A percentile compares a stretch with the other conserved stretches of the same genome.
Conservation (phyloP, 2,113 vertebrate species). For the Hassar affinis region DNA sequence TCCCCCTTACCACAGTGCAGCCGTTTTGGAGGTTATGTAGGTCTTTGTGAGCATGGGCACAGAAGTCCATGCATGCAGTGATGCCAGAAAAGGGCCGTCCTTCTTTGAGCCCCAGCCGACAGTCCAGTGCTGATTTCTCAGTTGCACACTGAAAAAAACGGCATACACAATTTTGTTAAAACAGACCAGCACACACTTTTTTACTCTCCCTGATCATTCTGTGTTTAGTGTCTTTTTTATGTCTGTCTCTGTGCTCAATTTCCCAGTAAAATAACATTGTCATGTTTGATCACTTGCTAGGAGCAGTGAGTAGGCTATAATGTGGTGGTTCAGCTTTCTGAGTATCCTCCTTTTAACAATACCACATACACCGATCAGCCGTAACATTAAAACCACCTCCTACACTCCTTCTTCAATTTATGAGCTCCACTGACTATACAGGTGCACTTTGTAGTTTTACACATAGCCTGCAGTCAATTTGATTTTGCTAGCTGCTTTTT, state of each 20-base stretch:
- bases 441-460: too few species aligned
- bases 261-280: not conserved
- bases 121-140: conserved; percentile 85
- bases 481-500: too few species aligned
- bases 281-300: not conserved
- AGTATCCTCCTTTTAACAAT: not conserved
- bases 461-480: too few species aligned
- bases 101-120: conserved; percentile 89
- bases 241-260: not conserved
- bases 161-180: not conserved
- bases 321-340: not conserved
- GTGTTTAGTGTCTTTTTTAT: not conserved
- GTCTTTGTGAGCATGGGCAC: conserved; percentile 97
- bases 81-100: conserved; percentile 95
- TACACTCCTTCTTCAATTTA: too few species aligned
- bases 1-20: conserved; percentile 89
- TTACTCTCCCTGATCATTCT: not conserved
- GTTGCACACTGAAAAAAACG: conserved; percentile 76
- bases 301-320: not conserved
- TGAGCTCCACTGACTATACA: too few species aligned
- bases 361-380: too few species aligned
- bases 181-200: not conserved
- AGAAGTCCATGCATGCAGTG: conserved; percentile 99
- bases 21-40: conserved; percentile 98
- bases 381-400: too few species aligned